Conservation (phyloP, 2,113 vertebrate genomes). For the Mormyrus iriodes region DNA sequence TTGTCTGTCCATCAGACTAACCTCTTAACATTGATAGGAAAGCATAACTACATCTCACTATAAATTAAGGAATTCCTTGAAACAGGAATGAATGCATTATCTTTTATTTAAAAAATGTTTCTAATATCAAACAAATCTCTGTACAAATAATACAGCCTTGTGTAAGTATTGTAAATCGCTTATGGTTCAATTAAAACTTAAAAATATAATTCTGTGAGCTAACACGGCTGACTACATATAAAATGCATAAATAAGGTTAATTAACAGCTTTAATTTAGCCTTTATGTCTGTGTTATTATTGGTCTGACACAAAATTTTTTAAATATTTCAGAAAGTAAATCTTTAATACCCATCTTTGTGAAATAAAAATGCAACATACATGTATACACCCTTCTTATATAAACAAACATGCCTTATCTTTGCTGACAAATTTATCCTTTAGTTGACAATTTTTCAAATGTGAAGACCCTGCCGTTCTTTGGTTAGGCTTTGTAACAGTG, state of each 20-base stretch:
- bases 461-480: slow-evolving; percentile 12
- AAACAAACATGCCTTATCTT: too few relatives aligned
- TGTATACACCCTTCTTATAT: not conserved
- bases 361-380: not conserved
- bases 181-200: not conserved
- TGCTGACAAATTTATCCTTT: too few relatives aligned
- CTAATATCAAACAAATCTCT: slow-evolving; percentile 46
- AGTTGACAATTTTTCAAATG: too few relatives aligned
- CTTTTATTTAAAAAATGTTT: slow-evolving; percentile 56
- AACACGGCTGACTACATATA: not conserved
- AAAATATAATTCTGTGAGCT: slow-evolving; percentile 17
- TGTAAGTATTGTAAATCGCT: slow-evolving; percentile 27
- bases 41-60: slow-evolving; percentile 27
- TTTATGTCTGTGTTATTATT: not conserved
- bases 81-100: slow-evolving; percentile 62
- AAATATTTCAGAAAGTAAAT: not conserved
- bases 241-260: slow-evolving; percentile 19
- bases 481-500: slow-evolving; percentile 49
- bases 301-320: not conserved
- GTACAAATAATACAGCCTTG: slow-evolving; percentile 5
- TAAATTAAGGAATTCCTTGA: slow-evolving; percentile 61
- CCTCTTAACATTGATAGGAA: slow-evolving; percentile 33
- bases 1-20: slow-evolving; percentile 38
- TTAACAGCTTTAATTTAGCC: not conserved
- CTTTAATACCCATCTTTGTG: not conserved